Evolutionary conservation across 1,140 invertebrate species (phyloP), one percentile per base, ranked within the genome.

Genomic region (Theocolax elegans): DNA sequence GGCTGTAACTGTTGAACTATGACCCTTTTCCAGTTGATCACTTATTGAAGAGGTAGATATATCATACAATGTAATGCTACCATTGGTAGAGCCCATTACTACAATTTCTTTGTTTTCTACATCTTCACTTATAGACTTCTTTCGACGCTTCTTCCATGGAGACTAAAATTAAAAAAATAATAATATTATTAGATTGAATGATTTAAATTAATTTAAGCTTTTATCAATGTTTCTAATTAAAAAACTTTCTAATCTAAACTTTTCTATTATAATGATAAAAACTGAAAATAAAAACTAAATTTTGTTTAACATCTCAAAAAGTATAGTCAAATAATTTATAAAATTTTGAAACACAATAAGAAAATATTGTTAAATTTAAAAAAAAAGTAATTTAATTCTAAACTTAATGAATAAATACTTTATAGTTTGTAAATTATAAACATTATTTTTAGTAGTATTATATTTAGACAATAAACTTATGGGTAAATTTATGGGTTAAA

Each of bases 21-120:
- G 90, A n/a, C 86, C 87, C 59, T 86, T 84, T 60, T 83, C 76
- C 44, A 89, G 76, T 67, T 85, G 75, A 67, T 76, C 78, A 38
- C 78, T 79, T 27, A 88, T 76, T 10, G 82, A 79, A 4, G 84
- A 85, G 40, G 85, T 76, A 23, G 83, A 67, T 21, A 87, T 69
- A 71, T 87, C 87, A 42, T 88, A 89, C 44, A 89, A 69, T 3
- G 86, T 80, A 13, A 89, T 75, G 35, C 74, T 84, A 23, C 88
- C 88, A 73, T 81, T 83, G 12, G 76, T 67, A 1, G 87, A 88
- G 67, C 88, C 88, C 75, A 89, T 83, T 27, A 86, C 88, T 51
- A 89, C 71, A 42, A 88, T 68, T 60, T 84, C 74, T 64, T 80
- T 83, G 38, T 76, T 53, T 35, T 78, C 77, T 21, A n/a, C 6